Evolutionary conservation across 2,888 invertebrate genomes (phyloP), one percentile per base, ranked within the genome.

Genomic region (Endotricha flammealis): DNA sequence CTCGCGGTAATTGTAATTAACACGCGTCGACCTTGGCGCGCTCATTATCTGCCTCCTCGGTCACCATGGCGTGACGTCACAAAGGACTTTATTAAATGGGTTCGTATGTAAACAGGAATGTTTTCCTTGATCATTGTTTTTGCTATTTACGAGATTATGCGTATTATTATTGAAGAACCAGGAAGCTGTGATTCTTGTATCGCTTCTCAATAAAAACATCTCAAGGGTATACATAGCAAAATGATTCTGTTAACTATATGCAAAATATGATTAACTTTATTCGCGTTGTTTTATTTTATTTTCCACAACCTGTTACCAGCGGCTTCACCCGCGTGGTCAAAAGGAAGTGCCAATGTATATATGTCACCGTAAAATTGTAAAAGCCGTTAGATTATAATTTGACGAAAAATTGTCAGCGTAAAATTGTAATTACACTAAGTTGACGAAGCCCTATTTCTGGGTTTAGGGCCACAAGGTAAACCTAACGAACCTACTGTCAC

Each of bases 1-100:
- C 83, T 83, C 80, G 75, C 79, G 77, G 81, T 79, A 82, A 81
- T 83, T 75, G 76, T 79, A 83, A 85, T 86, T 82, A 85, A 75
- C 80, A 78, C 82, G 79, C 74, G 71, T 61, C 48, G 74, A 49
- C 74, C 74, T 67, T 71, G 67, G 42, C 46, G 53, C 52, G 55
- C 57, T 64, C 64, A 65, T 69, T 73, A 70, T 72, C 71, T 69
- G 64, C 66, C 69, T 67, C 69, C 69, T 66, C 72, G 67, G 68
- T 66, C 70, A 67, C 73, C 68, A 57, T 61, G 33, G 20, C 34
- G 41, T 38, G 41, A 68, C 78, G 79, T 79, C 79, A 82, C 78
- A 82, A 81, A 77, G 71, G 69, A 68, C 65, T 69, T 61, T 63
- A 69, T 64, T 65, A 64, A 65, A 53, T 59, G 55, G 47, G 51